Conservation (phyloP, 2,888 invertebrate genomes). For the Clunio marinus region DNA sequence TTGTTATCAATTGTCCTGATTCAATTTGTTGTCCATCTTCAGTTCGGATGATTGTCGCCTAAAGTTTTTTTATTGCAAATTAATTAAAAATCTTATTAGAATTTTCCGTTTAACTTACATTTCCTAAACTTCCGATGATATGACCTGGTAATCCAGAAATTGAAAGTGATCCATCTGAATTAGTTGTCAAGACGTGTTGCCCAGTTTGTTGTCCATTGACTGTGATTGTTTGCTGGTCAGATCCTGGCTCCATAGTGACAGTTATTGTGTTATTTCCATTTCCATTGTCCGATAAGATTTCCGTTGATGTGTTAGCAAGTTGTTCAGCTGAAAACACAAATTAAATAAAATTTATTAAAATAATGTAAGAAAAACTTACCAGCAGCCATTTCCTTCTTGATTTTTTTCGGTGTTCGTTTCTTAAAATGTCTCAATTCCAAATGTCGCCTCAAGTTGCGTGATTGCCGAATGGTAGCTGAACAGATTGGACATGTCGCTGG, state of each 20-base stretch:
- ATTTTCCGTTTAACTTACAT: constrained; percentile 45
- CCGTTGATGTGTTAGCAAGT: constrained; percentile 40
- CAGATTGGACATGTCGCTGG: constrained; percentile 60
- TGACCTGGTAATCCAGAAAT: constrained; percentile 51
- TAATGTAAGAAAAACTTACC: not conserved
- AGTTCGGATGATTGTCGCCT: constrained; percentile 52
- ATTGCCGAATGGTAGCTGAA: constrained; percentile 58
- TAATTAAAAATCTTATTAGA: not conserved
- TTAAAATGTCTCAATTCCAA: constrained; percentile 53
- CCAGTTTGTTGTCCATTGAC: constrained; percentile 40
- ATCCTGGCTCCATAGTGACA: constrained; percentile 42
- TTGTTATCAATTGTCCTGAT: constrained; percentile 42
- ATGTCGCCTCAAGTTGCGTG: constrained; percentile 58
- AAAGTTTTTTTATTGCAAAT: constrained; percentile 40
- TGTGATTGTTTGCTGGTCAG: constrained; percentile 36
- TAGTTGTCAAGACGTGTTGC: constrained; percentile 50
- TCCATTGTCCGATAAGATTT: constrained; percentile 43
- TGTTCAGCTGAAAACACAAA: constrained; percentile 22
- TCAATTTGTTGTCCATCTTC: constrained; percentile 50
- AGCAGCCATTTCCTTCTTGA: constrained; percentile 45
- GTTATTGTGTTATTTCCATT: constrained; percentile 43
- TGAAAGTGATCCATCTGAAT: constrained; percentile 50
- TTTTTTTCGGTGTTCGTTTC: constrained; percentile 51
- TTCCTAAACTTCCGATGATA: constrained; percentile 47
- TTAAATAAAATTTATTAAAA: not conserved